Conservation (phyloP, 2,888 invertebrate genomes). For the Calliopum simillimum region DNA sequence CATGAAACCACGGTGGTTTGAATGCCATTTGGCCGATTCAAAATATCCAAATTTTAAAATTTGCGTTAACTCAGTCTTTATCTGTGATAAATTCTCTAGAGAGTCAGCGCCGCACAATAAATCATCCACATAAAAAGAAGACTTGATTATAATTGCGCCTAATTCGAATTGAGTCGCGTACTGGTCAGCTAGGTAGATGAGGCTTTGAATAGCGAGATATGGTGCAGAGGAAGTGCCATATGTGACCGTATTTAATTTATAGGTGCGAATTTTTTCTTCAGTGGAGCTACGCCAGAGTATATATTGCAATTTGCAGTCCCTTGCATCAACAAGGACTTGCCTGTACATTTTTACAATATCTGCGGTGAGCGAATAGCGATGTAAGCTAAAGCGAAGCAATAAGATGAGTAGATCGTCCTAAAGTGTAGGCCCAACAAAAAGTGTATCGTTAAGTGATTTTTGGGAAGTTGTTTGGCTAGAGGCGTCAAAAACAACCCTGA, state of each 20-base stretch:
- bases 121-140: no score
- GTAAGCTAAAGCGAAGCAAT: conserved; percentile 39
- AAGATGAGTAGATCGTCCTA: conserved; percentile 35
- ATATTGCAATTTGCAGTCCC: no score
- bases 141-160: background rate
- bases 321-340: background rate
- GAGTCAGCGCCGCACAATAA: background rate
- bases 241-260: no score
- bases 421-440: conserved; percentile 42
- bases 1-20: conserved; percentile 7
- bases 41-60: conserved; percentile 3
- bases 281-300: no score
- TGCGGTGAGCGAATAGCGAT: conserved; percentile 40
- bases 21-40: conserved; percentile 31
- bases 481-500: no score
- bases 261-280: no score
- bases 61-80: background rate
- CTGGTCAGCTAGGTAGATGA: no score
- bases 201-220: no score
- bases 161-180: no score
- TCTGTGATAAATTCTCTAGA: background rate
- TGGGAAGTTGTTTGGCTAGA: conserved; percentile 35
- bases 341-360: conserved; percentile 41
- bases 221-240: no score
- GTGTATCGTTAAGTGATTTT: conserved; percentile 40